Base-by-base conservation (phyloP, 2,888 invertebrate genomes). In the Hemaris fuciformis region DNA sequence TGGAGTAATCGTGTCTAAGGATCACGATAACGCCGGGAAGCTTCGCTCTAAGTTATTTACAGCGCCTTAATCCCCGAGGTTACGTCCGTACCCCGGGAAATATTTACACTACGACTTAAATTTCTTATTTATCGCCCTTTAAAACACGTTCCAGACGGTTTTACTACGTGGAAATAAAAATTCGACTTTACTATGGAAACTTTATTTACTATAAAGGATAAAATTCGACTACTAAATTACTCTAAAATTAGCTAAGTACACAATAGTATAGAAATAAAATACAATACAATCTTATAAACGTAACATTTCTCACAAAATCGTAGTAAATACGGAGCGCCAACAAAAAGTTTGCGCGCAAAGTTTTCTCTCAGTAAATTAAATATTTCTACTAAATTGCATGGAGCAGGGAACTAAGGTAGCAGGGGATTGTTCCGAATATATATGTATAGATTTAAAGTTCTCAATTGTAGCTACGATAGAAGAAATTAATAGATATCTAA, bases 331-430 rank as follows among this genome's bases (percentile, higher is more conserved):
- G 41, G 15, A 48, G 31, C 48, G 42, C 8, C 42, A 42, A 34
- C 23, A 31, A 57, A 57, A 48, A 59, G 18, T 34, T 45, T 41
- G 31, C 27, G 31, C 41, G 62, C 62, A 43, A 68, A 68, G 64
- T 70, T 69, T 62, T 63, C 59, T 69, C 64, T 70, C 71, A 70
- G 67, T 68, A 71, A 72, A 69, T 69, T 68, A 69, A 72, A 75
- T 75, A 73, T 73, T 69, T 72, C 70, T n/a, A 67, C 64, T 70
- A 66, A 67, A 64, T 66, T 68, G 63, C 60, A 38, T 66, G 64
- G 67, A 67, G 64, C 56, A 65, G 68, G 64, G 62, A 70, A 70
- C 66, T 75, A 69, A 75, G 68, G 71, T 72, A 70, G 73, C 71
- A 64, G 67, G 63, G 63, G 65, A 72, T 70, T 72, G 68, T 71